Evolutionary conservation across 1,140 invertebrate genomes (phyloP), one percentile per base, ranked within the genome.

Genomic region (Brachionus koreanus): DNA sequence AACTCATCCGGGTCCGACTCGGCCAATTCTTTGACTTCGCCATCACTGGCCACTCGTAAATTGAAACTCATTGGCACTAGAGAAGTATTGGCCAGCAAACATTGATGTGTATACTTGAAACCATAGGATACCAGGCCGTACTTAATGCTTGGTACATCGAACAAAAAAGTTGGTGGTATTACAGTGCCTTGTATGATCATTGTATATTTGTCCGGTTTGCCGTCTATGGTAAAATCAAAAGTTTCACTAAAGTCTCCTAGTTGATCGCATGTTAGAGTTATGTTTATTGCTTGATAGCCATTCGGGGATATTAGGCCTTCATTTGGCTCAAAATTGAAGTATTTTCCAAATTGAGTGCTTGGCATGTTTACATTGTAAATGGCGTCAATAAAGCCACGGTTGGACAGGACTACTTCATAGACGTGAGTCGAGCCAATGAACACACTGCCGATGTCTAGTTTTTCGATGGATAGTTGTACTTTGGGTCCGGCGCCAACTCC

Each of bases 341-440:
- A 87, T 16, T 85, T 85, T 12, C 87, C 86, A 85, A 88, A 46
- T 87, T 13, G 84, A 19, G 85, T 83, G 37, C 84, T 84, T 33
- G 85, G 85, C 25, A 84, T 85, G 35, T 86, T 74, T 12, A 88
- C 84, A 76, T 84, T 86, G 74, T 86, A 89, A 83, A 86, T 86
- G 67, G 88, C 88, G 86, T 88, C 87, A 84, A 89, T 89, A 74
- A 88, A 86, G 3, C 88, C 88, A 82, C 88, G 87, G 83, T 89
- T 89, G 6, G 86, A 87, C 74, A 89, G 81, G 23, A 89, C 86
- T 33, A 89, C 84, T 82, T 89, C 88, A 84, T 88, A 89, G 12
- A 83, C 84, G 82, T 89, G 87, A 29, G 83, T 86, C 2, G 88
- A 88, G 25, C 86, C 85, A 74, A 89, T 86, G 82, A 88, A 88